phyloP scores from a whole-genome alignment of 30 jellyfish, hydroid and myxozoan species.

The Hydra vulgaris region DNA sequence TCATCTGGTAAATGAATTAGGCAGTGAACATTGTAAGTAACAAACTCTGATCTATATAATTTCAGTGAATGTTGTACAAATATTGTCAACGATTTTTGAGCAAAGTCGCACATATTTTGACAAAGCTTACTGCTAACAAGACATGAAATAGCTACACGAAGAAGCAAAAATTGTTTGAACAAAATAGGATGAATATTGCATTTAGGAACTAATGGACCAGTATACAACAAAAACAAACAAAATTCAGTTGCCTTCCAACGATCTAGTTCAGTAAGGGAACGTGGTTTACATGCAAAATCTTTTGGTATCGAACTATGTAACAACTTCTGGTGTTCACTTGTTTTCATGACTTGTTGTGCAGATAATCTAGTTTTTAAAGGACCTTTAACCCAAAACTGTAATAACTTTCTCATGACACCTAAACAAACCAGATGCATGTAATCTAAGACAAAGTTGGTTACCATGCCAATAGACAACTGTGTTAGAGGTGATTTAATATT shows the following conservation, averaged over 20 bases:
- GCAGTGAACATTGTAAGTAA: background rate
- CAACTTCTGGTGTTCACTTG: background rate
- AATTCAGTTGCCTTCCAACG: constrained; percentile 4
- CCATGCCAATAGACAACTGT: too few relatives aligned
- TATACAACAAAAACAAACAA: background rate
- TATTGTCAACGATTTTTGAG: background rate
- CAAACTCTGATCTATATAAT: background rate
- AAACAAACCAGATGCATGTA: background rate
- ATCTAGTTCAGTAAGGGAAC: background rate
- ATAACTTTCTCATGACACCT: too few relatives aligned
- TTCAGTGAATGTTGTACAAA: background rate
- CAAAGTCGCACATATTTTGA: background rate
- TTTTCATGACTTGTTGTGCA: background rate
- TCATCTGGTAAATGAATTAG: background rate
- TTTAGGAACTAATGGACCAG: background rate
- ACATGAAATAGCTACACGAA: background rate
- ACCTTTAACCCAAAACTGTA: background rate
- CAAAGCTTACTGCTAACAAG: background rate
- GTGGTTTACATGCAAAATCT: background rate
- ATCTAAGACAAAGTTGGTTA: background rate
- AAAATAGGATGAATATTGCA: background rate
- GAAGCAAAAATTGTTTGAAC: background rate
- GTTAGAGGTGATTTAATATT: too few relatives aligned
- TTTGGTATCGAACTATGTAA: background rate
- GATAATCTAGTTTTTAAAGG: background rate